Percentiles rank a stretch among this genome's conserved stretches.
Evolutionary conservation across 2,888 invertebrate genomes (phyloP).

Genomic region (Anorthoa munda): DNA sequence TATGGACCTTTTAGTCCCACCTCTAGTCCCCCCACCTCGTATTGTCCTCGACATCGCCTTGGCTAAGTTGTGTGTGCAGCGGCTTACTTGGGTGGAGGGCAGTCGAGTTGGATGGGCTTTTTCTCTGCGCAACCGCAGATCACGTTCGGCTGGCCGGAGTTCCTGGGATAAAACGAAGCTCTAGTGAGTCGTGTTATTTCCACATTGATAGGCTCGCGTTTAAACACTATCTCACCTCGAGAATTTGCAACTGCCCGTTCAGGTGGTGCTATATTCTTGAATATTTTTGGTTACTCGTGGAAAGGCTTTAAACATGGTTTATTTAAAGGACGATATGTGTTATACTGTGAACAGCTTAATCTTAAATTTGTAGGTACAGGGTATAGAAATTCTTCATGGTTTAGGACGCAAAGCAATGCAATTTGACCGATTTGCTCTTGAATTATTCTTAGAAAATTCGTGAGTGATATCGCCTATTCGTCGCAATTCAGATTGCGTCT

Average conservation of each 20-base stretch:
- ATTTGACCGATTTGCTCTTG: too few relatives aligned
- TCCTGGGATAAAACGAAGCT: conserved; percentile 1
- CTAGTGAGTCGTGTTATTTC: neutral
- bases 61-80: conserved; percentile 4
- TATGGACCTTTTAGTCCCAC: neutral
- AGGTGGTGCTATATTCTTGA: neutral
- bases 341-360: too few relatives aligned
- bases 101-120: neutral
- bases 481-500: too few relatives aligned
- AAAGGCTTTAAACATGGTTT: neutral
- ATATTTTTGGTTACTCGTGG: neutral
- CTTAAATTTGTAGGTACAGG: too few relatives aligned
- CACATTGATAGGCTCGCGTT: neutral
- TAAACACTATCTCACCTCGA: too few relatives aligned
- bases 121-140: neutral
- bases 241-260: neutral
- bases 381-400: too few relatives aligned
- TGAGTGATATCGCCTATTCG: too few relatives aligned
- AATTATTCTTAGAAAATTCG: too few relatives aligned
- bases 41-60: neutral
- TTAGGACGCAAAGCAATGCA: too few relatives aligned
- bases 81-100: conserved; percentile 1
- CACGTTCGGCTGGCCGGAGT: neutral
- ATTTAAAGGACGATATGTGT: too few relatives aligned
- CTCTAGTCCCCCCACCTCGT: too few relatives aligned